Percentiles rank a stretch among this genome's conserved stretches.
These are phyloP conservation scores for Gari tellinella DNA, from an alignment of 2,888 invertebrate species.

Conservation along the genomic window DNA sequence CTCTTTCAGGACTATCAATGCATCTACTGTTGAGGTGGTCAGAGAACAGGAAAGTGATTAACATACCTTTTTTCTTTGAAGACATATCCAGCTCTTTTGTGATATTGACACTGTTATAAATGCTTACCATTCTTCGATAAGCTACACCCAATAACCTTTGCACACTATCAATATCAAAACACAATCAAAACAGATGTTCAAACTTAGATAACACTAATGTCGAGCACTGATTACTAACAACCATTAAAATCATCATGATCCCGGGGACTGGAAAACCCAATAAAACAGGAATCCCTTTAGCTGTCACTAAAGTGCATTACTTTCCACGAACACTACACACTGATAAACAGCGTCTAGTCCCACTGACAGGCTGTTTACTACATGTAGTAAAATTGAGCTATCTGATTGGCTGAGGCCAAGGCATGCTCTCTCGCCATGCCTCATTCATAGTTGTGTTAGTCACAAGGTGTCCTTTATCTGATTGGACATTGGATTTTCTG, in stretches of 20 bases:
- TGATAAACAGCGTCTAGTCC: background rate
- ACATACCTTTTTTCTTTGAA: conserved; percentile 10
- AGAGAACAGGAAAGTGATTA: too few relatives aligned
- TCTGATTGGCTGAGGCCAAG: conserved; percentile 1
- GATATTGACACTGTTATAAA: background rate
- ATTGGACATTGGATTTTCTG: conserved; percentile 7
- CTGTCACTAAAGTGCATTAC: too few relatives aligned
- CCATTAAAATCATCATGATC: too few relatives aligned
- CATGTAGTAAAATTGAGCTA: conserved; percentile 3
- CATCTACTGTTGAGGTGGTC: too few relatives aligned
- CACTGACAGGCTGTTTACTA: conserved; percentile 13
- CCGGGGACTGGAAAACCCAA: too few relatives aligned
- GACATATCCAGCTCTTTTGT: conserved; percentile 5
- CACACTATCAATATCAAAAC: too few relatives aligned
- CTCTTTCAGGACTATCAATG: too few relatives aligned
- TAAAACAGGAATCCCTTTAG: too few relatives aligned
- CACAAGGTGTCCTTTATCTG: conserved; percentile 12
- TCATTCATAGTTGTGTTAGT: conserved; percentile 25
- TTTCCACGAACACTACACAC: background rate
- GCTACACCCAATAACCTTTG: too few relatives aligned
- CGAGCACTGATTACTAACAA: too few relatives aligned
- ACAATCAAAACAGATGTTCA: too few relatives aligned
- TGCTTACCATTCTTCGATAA: background rate
- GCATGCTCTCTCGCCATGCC: background rate
- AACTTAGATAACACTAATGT: too few relatives aligned